Percentiles rank a stretch among this genome's conserved stretches.
Conservation (phyloP, 2,888 invertebrate species). For the Amitus sp. region DNA sequence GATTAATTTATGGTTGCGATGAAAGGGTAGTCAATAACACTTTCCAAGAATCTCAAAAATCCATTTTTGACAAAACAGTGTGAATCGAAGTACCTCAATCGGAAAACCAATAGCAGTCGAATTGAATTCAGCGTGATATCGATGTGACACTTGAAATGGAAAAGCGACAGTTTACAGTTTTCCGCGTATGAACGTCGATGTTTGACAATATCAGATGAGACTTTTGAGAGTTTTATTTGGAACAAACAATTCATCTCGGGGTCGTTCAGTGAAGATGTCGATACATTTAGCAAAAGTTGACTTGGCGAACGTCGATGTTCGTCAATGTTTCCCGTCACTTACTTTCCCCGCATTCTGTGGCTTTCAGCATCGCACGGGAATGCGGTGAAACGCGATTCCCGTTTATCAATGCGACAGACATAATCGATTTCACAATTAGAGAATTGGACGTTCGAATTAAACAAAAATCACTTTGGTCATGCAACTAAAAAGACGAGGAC, state of each 20-base stretch:
- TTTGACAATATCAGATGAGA: conserved; percentile 18
- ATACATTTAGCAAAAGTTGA: conserved; percentile 17
- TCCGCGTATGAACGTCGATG: conserved; percentile 20
- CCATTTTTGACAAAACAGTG: too few species aligned
- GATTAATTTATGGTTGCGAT: too few species aligned
- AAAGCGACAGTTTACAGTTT: conserved; percentile 20
- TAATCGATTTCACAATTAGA: conserved; percentile 25
- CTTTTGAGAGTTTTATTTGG: conserved; percentile 5
- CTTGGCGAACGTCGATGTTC: conserved; percentile 7
- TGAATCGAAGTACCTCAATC: too few species aligned
- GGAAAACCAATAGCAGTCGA: too few species aligned
- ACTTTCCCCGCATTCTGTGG: conserved; percentile 24
- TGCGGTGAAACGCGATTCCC: conserved; percentile 2
- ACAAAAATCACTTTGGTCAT: not conserved
- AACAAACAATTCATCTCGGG: conserved; percentile 20
- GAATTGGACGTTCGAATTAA: conserved; percentile 10
- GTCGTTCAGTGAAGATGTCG: conserved; percentile 15
- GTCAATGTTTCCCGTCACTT: not conserved
- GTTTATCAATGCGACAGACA: not conserved
- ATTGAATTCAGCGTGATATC: too few species aligned
- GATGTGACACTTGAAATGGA: too few species aligned
- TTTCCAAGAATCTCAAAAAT: too few species aligned
- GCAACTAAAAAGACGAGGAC: not conserved
- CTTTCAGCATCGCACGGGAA: conserved; percentile 6
- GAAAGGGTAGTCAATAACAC: too few species aligned